Conservation (phyloP, 2,797 vertebrate genomes). For the Huso huso region DNA sequence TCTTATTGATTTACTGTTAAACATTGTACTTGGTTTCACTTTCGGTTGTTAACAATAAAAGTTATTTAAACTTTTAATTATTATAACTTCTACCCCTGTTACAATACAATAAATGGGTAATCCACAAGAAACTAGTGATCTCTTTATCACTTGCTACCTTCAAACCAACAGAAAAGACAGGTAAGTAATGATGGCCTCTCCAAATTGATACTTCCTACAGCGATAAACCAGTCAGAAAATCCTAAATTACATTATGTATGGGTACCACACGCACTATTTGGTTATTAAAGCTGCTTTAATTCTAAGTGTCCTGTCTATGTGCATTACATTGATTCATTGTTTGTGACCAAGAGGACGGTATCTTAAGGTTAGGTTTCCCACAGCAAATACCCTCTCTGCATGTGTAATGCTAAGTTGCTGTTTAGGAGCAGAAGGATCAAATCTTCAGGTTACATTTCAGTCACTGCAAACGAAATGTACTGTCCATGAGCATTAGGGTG, state of each 20-base stretch:
- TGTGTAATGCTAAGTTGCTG: slow-evolving; percentile 13
- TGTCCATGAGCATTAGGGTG: slow-evolving; percentile 51
- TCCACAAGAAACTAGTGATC: too few species aligned
- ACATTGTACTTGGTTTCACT: too few species aligned
- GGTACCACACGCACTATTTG: neutral
- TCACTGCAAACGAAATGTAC: slow-evolving; percentile 43
- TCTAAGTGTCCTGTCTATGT: neutral
- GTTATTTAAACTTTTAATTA: too few species aligned
- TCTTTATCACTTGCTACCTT: neutral
- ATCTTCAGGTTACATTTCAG: slow-evolving; percentile 56
- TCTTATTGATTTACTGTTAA: too few species aligned
- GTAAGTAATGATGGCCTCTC: neutral
- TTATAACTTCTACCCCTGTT: too few species aligned
- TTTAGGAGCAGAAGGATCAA: slow-evolving; percentile 48
- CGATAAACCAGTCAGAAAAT: neutral
- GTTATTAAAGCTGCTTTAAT: neutral
- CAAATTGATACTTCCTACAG: neutral
- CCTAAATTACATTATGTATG: neutral
- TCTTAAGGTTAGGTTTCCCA: neutral
- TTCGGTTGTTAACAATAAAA: too few species aligned
- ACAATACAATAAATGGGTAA: too few species aligned
- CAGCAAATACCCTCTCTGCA: neutral
- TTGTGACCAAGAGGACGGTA: neutral
- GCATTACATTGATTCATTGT: slow-evolving; percentile 2
- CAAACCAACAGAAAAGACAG: neutral